These are phyloP conservation scores for Trichonephila clavipes DNA, from an alignment of 1,140 invertebrate species.

Conservation along the genomic window DNA sequence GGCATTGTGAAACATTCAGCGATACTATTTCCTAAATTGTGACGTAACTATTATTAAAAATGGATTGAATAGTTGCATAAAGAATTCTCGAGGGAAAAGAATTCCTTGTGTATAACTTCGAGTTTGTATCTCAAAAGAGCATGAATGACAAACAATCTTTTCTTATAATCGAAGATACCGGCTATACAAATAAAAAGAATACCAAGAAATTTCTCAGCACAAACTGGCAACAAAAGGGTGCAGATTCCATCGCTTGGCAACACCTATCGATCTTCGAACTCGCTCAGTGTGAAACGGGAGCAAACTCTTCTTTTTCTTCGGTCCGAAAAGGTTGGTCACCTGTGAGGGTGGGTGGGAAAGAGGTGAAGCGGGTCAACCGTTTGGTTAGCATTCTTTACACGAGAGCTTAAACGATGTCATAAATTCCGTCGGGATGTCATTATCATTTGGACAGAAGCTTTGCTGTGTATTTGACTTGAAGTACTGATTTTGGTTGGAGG, in stretches of 20 bases:
- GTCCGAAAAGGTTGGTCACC: slow-evolving; percentile 40
- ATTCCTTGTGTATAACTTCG: too few species aligned
- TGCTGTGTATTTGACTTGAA: not conserved
- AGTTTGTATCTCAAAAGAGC: too few species aligned
- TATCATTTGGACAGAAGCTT: not conserved
- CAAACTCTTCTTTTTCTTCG: slow-evolving; percentile 1
- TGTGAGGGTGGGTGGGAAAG: not conserved
- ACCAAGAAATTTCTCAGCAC: not conserved
- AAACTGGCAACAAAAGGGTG: not conserved
- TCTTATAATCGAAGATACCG: not conserved
- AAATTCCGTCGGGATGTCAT: slow-evolving; percentile 28
- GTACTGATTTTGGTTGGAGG: not conserved
- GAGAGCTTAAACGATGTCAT: slow-evolving; percentile 26
- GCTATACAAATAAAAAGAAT: not conserved
- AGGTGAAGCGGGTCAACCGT: slow-evolving; percentile 35
- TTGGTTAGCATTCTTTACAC: slow-evolving; percentile 44
- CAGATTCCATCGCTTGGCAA: slow-evolving; percentile 62
- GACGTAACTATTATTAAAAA: too few species aligned
- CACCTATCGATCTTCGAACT: slow-evolving; percentile 45
- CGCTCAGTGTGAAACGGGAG: slow-evolving; percentile 23
- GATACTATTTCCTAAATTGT: too few species aligned
- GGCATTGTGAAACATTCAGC: too few species aligned
- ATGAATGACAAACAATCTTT: not conserved
- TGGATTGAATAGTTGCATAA: too few species aligned
- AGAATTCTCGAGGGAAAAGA: too few species aligned